Evolutionary conservation across 2,113 vertebrate species (phyloP).

Genomic region (Sylvietta virens): DNA sequence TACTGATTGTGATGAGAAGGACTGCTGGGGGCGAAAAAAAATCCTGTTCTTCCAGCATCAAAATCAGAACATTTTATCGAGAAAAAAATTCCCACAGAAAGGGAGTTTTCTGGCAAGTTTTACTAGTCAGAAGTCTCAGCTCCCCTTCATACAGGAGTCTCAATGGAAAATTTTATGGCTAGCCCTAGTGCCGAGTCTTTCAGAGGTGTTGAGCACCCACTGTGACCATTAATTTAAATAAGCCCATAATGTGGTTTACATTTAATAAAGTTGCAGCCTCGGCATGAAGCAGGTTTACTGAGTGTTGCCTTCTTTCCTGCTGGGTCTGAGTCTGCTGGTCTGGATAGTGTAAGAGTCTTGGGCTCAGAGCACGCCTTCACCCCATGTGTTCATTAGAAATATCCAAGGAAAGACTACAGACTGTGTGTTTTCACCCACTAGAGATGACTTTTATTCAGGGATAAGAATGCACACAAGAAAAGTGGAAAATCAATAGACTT

Average conservation of each 20-base stretch:
- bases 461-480: neutral
- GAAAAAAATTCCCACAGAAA: neutral
- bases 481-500: neutral
- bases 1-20: neutral
- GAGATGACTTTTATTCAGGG: neutral
- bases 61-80: neutral
- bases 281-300: constrained; percentile 51
- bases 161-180: constrained; percentile 36
- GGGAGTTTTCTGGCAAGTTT: neutral
- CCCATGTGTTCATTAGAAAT: neutral
- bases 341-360: constrained; percentile 5
- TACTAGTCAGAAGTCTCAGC: neutral
- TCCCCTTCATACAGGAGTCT: neutral
- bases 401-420: neutral
- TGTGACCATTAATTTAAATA: constrained; percentile 66
- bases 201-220: constrained; percentile 60
- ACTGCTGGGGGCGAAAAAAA: neutral
- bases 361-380: neutral
- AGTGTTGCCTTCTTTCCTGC: constrained; percentile 59
- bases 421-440: neutral
- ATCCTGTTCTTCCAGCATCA: neutral
- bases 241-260: constrained; percentile 56
- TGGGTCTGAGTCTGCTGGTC: constrained; percentile 21
- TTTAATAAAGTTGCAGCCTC: constrained; percentile 65
- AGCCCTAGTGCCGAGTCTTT: constrained; percentile 12